Conservation (phyloP, 2,113 vertebrate genomes). For the Periophthalmodon schlosseri region DNA sequence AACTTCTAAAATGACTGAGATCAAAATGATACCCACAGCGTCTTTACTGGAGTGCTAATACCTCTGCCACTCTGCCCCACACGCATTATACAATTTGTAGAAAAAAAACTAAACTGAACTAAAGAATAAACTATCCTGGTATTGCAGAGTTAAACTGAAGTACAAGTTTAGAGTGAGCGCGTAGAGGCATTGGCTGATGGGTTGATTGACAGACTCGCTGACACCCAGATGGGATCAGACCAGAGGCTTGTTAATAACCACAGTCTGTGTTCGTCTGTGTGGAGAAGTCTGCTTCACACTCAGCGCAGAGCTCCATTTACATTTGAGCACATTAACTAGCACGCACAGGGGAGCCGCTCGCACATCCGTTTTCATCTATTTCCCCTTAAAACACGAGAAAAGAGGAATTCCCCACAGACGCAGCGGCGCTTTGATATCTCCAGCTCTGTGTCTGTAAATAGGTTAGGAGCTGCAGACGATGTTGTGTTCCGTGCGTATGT, state of each 20-base stretch:
- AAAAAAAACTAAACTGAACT: background rate
- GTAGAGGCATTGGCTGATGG: slow-evolving; percentile 21
- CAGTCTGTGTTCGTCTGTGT: slow-evolving; percentile 52
- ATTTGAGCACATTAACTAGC: slow-evolving; percentile 68
- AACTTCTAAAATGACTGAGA: background rate
- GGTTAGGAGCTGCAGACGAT: slow-evolving; percentile 51
- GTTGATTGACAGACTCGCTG: slow-evolving; percentile 10
- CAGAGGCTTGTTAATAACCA: slow-evolving; percentile 55
- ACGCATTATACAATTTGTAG: background rate
- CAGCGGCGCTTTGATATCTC: slow-evolving; percentile 63
- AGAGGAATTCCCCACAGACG: slow-evolving; percentile 64
- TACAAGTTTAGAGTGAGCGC: background rate
- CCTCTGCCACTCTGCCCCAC: background rate
- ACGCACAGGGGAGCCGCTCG: slow-evolving; percentile 37
- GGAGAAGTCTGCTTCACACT: slow-evolving; percentile 35
- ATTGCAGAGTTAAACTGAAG: background rate
- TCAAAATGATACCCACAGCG: background rate
- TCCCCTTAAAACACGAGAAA: slow-evolving; percentile 66
- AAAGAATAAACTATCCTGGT: background rate
- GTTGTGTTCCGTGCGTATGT: background rate
- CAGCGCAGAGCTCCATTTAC: slow-evolving; percentile 62
- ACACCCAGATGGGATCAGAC: slow-evolving; percentile 33
- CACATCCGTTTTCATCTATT: slow-evolving; percentile 62
- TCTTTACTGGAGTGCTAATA: background rate
- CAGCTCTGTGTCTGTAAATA: slow-evolving; percentile 68